These are phyloP conservation scores for Illadopsis cleaveri DNA, from an alignment of 2,113 vertebrate genomes.

Conservation along the genomic window DNA sequence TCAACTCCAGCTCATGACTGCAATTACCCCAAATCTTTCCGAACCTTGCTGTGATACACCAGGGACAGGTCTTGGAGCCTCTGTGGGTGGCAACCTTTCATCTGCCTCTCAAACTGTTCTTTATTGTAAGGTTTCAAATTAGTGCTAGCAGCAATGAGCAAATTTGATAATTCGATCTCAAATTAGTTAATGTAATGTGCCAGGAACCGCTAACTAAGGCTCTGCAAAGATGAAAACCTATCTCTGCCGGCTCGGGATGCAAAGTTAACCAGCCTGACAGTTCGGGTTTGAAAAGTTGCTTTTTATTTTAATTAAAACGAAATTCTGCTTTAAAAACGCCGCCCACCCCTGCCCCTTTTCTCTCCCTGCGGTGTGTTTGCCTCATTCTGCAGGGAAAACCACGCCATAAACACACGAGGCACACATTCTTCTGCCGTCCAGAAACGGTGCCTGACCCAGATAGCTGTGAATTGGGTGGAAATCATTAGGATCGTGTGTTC, in stretches of 20 bases:
- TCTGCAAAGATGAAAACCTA: constrained; percentile 69
- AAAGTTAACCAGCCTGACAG: constrained; percentile 73
- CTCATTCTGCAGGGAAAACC: neutral
- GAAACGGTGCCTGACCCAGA: neutral
- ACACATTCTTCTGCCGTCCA: neutral
- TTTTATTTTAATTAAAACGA: constrained; percentile 53
- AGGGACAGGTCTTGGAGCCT: constrained; percentile 75
- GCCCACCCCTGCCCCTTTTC: no score
- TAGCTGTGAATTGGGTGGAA: constrained; percentile 8
- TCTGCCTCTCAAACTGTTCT: constrained; percentile 81
- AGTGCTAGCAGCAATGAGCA: constrained; percentile 87
- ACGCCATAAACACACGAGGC: neutral
- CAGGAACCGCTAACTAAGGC: constrained; percentile 78
- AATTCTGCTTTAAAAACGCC: neutral
- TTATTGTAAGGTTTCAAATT: constrained; percentile 87
- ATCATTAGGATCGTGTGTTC: constrained; percentile 20
- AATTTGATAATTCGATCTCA: constrained; percentile 91
- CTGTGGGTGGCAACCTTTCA: constrained; percentile 83
- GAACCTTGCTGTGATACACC: constrained; percentile 78
- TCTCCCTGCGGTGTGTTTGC: neutral
- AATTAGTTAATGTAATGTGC: constrained; percentile 85
- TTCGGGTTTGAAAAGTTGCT: constrained; percentile 48
- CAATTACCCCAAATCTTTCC: constrained; percentile 90
- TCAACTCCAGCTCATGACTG: constrained; percentile 90
- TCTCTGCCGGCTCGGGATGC: constrained; percentile 66